These are phyloP conservation scores for Hozukius guyotensis DNA, from an alignment of 2,797 vertebrate species.

Conservation along the genomic window DNA sequence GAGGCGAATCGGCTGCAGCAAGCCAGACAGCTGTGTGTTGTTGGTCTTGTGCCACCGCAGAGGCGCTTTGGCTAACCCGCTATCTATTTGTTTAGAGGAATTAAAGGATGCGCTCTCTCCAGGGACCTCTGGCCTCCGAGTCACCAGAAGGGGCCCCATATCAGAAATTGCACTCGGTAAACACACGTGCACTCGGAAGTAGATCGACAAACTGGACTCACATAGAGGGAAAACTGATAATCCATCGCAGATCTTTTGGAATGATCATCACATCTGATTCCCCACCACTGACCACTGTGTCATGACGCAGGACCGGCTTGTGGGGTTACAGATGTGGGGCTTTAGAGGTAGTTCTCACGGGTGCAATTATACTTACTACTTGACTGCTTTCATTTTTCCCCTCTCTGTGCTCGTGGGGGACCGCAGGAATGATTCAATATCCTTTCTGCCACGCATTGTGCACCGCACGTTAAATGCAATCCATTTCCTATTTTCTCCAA, in stretches of 20 bases:
- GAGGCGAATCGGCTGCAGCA: conserved; percentile 57
- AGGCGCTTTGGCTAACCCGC: conserved; percentile 50
- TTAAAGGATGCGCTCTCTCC: conserved; percentile 62
- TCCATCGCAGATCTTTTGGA: conserved; percentile 34
- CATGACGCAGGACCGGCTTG: neutral
- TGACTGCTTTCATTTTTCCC: conserved; percentile 53
- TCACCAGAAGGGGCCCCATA: conserved; percentile 48
- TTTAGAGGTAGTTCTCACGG: conserved; percentile 48
- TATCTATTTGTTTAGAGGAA: conserved; percentile 73
- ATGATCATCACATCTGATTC: conserved; percentile 35
- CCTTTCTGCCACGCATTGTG: conserved; percentile 59
- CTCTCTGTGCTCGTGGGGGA: conserved; percentile 33
- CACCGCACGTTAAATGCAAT: conserved; percentile 71
- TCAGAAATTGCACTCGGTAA: conserved; percentile 37
- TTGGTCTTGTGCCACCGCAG: conserved; percentile 65
- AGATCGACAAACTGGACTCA: conserved; percentile 11
- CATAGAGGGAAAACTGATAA: conserved; percentile 31
- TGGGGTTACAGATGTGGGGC: conserved; percentile 26
- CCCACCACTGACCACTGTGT: conserved; percentile 25
- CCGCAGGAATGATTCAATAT: conserved; percentile 68
- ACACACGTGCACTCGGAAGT: conserved; percentile 4
- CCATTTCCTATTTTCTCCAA: conserved; percentile 67
- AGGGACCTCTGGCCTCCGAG: conserved; percentile 55
- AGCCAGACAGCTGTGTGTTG: conserved; percentile 70
- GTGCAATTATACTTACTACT: conserved; percentile 58